A percentile compares a stretch with the other conserved stretches of the same genome.
Evolutionary conservation across 2,888 invertebrate genomes (phyloP).

Genomic region (Cephalotes varians): DNA sequence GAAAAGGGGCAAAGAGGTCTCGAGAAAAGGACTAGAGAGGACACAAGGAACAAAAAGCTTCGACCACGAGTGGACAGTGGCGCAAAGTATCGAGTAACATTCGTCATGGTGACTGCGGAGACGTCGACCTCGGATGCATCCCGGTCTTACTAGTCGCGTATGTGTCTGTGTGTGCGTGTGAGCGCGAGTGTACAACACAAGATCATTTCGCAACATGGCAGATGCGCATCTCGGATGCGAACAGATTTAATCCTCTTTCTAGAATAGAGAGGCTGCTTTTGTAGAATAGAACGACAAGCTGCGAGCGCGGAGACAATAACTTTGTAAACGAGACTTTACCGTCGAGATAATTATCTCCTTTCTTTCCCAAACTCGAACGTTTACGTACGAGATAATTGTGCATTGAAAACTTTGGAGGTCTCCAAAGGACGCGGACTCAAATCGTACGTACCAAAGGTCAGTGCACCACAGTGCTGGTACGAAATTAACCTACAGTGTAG

Average conservation of each 20-base stretch:
- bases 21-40: background rate
- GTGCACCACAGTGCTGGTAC: slow-evolving; percentile 59
- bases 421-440: background rate
- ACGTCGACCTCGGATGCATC: slow-evolving; percentile 79
- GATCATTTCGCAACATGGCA: slow-evolving; percentile 6
- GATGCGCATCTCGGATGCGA: slow-evolving; percentile 17
- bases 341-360: background rate
- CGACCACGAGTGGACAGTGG: slow-evolving; percentile 42
- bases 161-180: background rate
- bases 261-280: slow-evolving; percentile 19
- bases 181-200: background rate
- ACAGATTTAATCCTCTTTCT: slow-evolving; percentile 28
- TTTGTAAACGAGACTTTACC: background rate
- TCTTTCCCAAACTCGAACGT: background rate
- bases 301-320: slow-evolving; percentile 2
- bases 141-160: slow-evolving; percentile 57
- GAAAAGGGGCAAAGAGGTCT: background rate
- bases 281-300: slow-evolving; percentile 5
- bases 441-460: slow-evolving; percentile 55
- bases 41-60: slow-evolving; percentile 25
- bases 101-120: slow-evolving; percentile 82
- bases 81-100: slow-evolving; percentile 76
- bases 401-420: background rate
- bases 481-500: slow-evolving; percentile 62
- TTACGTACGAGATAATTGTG: background rate